phyloP scores from a whole-genome alignment of 2,113 vertebrate genomes.

The Lipophrys pholis region DNA sequence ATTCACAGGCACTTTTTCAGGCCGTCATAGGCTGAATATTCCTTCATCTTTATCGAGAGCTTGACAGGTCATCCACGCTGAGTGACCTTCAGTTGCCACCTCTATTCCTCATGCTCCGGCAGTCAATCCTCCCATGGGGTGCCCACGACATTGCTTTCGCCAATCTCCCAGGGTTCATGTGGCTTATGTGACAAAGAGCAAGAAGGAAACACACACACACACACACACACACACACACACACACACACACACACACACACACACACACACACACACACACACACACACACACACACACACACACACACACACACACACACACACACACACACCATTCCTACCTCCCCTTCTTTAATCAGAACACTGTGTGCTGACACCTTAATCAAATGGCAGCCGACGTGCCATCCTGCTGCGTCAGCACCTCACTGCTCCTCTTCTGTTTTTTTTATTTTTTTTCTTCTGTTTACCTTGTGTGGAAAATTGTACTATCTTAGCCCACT shows the following conservation, averaged over 20 bases:
- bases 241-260: no score
- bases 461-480: conserved; percentile 37
- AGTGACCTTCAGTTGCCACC: conserved; percentile 37
- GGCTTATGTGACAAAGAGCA: conserved; percentile 18
- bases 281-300: no score
- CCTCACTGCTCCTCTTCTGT: conserved; percentile 8
- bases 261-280: no score
- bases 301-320: no score
- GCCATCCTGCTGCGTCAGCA: conserved; percentile 33
- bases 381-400: conserved; percentile 39
- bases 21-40: conserved; percentile 8
- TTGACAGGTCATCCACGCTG: conserved; percentile 23
- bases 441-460: no score
- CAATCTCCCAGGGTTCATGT: neutral
- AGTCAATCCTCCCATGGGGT: conserved; percentile 3
- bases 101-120: conserved; percentile 5
- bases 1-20: conserved; percentile 14
- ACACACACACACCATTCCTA: no score
- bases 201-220: neutral
- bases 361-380: conserved; percentile 52
- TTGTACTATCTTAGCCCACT: conserved; percentile 39
- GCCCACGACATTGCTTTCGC: neutral
- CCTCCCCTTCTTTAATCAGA: conserved; percentile 47
- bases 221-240: no score
- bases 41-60: conserved; percentile 27